Conservation (phyloP, 2,888 invertebrate genomes). For the Anticlea derivata region DNA sequence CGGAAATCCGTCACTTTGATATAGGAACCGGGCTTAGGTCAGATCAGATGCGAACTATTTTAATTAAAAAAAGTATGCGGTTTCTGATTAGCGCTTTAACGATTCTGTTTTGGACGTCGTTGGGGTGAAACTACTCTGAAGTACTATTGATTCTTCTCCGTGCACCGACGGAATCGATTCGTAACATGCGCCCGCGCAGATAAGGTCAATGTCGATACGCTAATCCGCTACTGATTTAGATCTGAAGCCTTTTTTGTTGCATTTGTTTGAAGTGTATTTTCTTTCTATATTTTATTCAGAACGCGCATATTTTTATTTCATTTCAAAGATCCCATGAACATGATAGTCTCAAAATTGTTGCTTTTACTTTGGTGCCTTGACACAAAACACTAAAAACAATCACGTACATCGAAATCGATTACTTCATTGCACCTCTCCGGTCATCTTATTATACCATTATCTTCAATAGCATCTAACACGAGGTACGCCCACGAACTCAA, state of each 20-base stretch:
- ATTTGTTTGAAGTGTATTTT: constrained; percentile 26
- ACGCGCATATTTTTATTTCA: background rate
- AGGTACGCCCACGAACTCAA: constrained; percentile 51
- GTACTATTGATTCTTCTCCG: constrained; percentile 12
- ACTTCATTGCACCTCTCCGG: constrained; percentile 43
- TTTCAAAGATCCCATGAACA: background rate
- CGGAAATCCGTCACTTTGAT: no score
- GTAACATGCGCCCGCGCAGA: constrained; percentile 69
- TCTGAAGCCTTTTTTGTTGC: constrained; percentile 33
- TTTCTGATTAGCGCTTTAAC: no score
- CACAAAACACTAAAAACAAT: constrained; percentile 25
- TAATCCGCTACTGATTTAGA: constrained; percentile 71
- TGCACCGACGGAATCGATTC: constrained; percentile 62
- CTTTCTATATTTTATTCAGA: constrained; percentile 11
- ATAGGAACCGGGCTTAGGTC: no score
- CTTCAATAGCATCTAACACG: constrained; percentile 54
- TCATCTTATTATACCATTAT: constrained; percentile 63
- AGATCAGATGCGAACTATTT: no score
- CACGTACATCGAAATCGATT: constrained; percentile 46
- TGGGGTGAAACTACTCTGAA: constrained; percentile 9
- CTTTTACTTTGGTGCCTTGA: constrained; percentile 3
- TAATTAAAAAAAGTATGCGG: no score
- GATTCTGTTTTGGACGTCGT: no score
- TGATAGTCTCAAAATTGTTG: background rate
- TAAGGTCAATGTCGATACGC: constrained; percentile 78